Evolutionary conservation across 2,113 vertebrate genomes (phyloP), one percentile per base, ranked within the genome.

Genomic region (Hoplias malabaricus): DNA sequence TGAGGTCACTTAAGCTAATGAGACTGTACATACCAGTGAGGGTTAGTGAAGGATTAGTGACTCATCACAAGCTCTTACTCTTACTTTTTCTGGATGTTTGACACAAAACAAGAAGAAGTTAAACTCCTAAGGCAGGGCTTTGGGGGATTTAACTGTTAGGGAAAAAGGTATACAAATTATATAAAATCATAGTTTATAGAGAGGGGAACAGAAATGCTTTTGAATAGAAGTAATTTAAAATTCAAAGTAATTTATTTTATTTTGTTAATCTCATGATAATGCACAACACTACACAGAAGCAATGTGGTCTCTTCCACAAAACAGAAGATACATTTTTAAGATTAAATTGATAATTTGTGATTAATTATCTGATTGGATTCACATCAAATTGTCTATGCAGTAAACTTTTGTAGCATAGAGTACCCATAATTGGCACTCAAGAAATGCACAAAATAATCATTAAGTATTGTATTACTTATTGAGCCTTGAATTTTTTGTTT

Each of bases 231-330:
- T 63, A 7, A 11, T n/a, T 63, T 61, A 19, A 62, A 62, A 34
- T 34, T n/a, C 0, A 62, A 34, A n/a, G 59, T 61, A 61, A 61
- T 61, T 62, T 63, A 63, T 63, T 63, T 63, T 9, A 36, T 63
- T 21, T 53, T 53, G 48, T 19, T 0, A 21, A n/a, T 34, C 6
- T 14, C 33, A 63, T 8, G 16, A 25, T 10, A 16, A 16, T 27
- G 56, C 27, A 14, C 27, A 29, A 59, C 29, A 16, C 56, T 25
- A 14, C 13, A 8, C 16, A 33, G 16, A 36, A n/a, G 16, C 2
- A 6, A 63, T 36, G 33, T 36, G 33, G 7, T 21, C 34, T 63
- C 31, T 61, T 29, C 33, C 33, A 36, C 12, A 36, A 16, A 63
- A 21, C 16, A 10, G 29, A 16, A 63, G 34, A 27, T 27, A 23